phyloP scores from a whole-genome alignment of 2,888 invertebrate species.

The Agriotes lineatus region DNA sequence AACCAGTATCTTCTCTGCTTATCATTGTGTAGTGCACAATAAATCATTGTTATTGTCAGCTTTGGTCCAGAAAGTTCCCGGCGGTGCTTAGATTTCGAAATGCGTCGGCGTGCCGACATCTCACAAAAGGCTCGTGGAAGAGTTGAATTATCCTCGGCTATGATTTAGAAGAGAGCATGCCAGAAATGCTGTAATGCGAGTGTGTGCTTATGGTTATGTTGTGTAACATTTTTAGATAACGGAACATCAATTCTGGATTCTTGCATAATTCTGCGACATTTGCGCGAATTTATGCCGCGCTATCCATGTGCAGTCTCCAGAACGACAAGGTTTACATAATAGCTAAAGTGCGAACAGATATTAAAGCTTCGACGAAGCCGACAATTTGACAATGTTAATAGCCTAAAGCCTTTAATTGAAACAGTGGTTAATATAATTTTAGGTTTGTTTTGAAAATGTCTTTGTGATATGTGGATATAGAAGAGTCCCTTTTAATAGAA shows the following conservation, averaged over 20 bases:
- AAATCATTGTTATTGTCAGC: slow-evolving; percentile 37
- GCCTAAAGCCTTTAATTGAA: too few species aligned
- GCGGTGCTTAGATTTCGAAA: slow-evolving; percentile 22
- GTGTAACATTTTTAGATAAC: background rate
- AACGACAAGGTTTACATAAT: too few species aligned
- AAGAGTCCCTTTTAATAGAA: too few species aligned
- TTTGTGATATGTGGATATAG: too few species aligned
- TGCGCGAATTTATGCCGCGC: background rate
- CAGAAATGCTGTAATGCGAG: slow-evolving; percentile 7
- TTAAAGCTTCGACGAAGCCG: too few species aligned
- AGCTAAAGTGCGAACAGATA: too few species aligned
- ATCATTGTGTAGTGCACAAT: slow-evolving; percentile 31
- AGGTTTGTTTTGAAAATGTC: too few species aligned
- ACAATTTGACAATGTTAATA: too few species aligned
- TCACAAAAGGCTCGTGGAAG: slow-evolving; percentile 24
- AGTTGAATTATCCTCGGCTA: slow-evolving; percentile 1
- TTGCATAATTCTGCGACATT: background rate
- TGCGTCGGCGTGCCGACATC: slow-evolving; percentile 36
- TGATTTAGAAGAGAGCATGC: slow-evolving; percentile 9
- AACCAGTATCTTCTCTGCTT: slow-evolving; percentile 29
- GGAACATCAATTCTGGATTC: background rate
- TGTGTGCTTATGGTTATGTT: slow-evolving; percentile 2
- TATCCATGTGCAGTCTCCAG: too few species aligned
- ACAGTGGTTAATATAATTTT: too few species aligned
- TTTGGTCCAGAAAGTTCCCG: slow-evolving; percentile 28